Conservation (phyloP, 1,140 invertebrate genomes). For the Pollicipes pollicipes region DNA sequence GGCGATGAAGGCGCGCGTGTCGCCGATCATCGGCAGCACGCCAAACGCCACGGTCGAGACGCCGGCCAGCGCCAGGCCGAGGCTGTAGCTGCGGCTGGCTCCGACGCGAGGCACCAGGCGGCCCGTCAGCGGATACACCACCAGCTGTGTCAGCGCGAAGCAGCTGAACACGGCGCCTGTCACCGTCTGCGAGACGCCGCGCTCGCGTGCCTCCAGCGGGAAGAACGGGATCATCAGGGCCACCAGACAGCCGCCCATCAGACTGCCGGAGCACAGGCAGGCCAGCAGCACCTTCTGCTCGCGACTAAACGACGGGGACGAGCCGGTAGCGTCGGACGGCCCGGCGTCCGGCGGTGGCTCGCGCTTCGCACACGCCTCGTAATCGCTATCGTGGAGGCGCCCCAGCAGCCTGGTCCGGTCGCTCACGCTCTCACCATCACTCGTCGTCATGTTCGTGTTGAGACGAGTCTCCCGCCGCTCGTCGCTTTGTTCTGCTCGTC, state of each 20-base stretch:
- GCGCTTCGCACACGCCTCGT: neutral
- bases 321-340: too few species aligned
- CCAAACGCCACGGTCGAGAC: conserved; percentile 27
- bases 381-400: neutral
- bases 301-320: neutral
- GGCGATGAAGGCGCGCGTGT: conserved; percentile 35
- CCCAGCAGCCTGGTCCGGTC: too few species aligned
- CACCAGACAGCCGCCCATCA: conserved; percentile 27
- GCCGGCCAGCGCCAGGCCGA: conserved; percentile 29
- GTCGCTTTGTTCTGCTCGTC: too few species aligned
- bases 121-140: conserved; percentile 26
- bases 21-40: conserved; percentile 29
- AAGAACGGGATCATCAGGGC: conserved; percentile 28
- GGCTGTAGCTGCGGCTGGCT: conserved; percentile 24
- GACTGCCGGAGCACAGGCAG: conserved; percentile 32
- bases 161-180: conserved; percentile 22
- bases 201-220: conserved; percentile 27
- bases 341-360: too few species aligned
- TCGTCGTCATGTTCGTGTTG: too few species aligned
- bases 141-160: conserved; percentile 16
- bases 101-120: conserved; percentile 36
- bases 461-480: too few species aligned
- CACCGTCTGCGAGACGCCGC: conserved; percentile 21
- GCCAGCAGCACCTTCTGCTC: conserved; percentile 32
- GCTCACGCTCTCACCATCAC: too few species aligned